A percentile compares a stretch with the other conserved stretches of the same genome.
phyloP scores from a whole-genome alignment of 2,888 invertebrate genomes.

The Rutpela maculata region DNA sequence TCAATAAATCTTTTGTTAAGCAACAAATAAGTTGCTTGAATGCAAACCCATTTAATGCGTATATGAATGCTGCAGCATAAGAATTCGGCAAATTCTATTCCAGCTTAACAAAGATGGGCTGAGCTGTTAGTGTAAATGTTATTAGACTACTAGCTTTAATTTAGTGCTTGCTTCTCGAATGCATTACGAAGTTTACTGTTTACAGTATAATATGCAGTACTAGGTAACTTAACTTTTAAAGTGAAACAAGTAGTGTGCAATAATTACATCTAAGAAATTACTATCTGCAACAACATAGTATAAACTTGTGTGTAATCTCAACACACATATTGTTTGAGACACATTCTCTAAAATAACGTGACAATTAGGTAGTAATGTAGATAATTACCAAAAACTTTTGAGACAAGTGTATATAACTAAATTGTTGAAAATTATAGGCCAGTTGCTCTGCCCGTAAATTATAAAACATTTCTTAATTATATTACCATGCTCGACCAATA shows the following conservation, averaged over 20 bases:
- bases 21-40: background rate
- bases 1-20: background rate
- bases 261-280: constrained; percentile 31
- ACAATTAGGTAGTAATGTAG: constrained; percentile 4
- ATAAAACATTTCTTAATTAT: background rate
- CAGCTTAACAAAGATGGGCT: background rate
- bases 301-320: constrained; percentile 17
- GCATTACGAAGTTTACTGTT: constrained; percentile 14
- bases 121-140: background rate
- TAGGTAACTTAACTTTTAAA: constrained; percentile 26
- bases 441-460: background rate
- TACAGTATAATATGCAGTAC: constrained; percentile 5
- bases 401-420: background rate
- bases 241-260: constrained; percentile 18
- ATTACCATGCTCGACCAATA: no score
- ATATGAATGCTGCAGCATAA: background rate
- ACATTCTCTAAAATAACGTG: constrained; percentile 4
- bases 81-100: background rate
- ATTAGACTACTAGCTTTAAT: background rate
- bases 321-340: background rate
- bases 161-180: background rate
- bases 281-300: background rate
- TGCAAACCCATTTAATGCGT: background rate
- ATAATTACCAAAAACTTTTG: background rate
- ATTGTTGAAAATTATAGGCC: constrained; percentile 10